These are phyloP conservation scores for Endotricha flammealis DNA, from an alignment of 2,888 invertebrate species.

Conservation along the genomic window DNA sequence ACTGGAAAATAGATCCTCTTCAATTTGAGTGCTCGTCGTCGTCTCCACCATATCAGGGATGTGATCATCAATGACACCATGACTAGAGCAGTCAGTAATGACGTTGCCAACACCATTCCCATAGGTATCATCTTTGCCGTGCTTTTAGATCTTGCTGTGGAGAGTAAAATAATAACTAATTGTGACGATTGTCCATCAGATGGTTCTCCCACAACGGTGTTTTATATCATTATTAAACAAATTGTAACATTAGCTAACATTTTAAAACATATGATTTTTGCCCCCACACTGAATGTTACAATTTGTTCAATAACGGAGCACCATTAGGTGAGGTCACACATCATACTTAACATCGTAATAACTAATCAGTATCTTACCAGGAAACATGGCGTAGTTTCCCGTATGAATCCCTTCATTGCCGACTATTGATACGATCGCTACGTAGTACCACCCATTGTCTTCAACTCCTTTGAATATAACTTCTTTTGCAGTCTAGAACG, in stretches of 20 bases:
- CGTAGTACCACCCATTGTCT: conserved; percentile 35
- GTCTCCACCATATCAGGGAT: conserved; percentile 23
- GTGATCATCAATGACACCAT: conserved; percentile 19
- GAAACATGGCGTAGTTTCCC: conserved; percentile 30
- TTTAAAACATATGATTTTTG: no score
- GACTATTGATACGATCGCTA: conserved; percentile 33
- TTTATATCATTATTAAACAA: no score
- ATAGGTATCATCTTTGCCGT: neutral
- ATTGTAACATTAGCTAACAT: no score
- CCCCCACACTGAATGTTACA: no score
- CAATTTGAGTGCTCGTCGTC: conserved; percentile 12
- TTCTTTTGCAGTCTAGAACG: conserved; percentile 39
- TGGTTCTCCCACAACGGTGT: no score
- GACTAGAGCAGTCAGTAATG: conserved; percentile 19
- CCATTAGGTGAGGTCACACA: no score
- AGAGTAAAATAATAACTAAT: no score
- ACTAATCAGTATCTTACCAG: conserved; percentile 35
- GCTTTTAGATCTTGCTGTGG: neutral
- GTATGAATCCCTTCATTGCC: conserved; percentile 21
- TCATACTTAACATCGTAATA: neutral
- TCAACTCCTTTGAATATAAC: conserved; percentile 33
- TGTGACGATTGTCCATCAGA: no score
- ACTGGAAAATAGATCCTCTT: conserved; percentile 19
- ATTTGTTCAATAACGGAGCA: no score
- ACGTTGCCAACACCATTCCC: neutral